Evolutionary conservation across 2,888 invertebrate genomes (phyloP).

Genomic region (Limnephilus lunatus): DNA sequence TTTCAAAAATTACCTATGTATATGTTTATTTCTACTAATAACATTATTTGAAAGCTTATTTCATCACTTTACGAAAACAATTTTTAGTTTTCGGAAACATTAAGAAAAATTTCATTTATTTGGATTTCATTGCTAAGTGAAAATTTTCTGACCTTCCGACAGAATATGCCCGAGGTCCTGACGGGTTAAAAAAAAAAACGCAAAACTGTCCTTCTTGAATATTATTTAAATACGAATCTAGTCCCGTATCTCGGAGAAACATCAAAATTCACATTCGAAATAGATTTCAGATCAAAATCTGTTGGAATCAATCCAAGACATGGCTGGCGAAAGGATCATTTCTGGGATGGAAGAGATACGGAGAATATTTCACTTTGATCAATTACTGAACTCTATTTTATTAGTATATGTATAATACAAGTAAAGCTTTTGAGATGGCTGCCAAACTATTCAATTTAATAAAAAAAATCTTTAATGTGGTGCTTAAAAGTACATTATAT

Average conservation of each 20-base stretch:
- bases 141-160: too few relatives aligned
- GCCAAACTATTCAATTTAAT: too few relatives aligned
- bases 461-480: not conserved
- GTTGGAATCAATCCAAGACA: constrained; percentile 27
- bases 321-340: not conserved
- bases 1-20: too few relatives aligned
- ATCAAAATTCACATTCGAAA: constrained; percentile 19
- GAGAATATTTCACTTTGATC: not conserved
- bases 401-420: not conserved
- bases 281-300: constrained; percentile 26
- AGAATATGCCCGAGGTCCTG: too few relatives aligned
- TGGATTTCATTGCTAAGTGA: too few relatives aligned
- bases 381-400: not conserved
- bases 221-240: not conserved
- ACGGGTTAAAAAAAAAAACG: not conserved
- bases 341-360: not conserved
- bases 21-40: too few relatives aligned
- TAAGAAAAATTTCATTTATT: too few relatives aligned
- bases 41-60: too few relatives aligned
- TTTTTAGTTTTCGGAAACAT: too few relatives aligned
- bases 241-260: not conserved
- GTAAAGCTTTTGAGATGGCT: too few relatives aligned
- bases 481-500: not conserved
- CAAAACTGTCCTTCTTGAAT: not conserved
- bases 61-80: too few relatives aligned